A percentile compares a stretch with the other conserved stretches of the same genome.
These are phyloP conservation scores for Drosophila pectinifera DNA, from an alignment of 1,140 invertebrate genomes.

Conservation along the genomic window DNA sequence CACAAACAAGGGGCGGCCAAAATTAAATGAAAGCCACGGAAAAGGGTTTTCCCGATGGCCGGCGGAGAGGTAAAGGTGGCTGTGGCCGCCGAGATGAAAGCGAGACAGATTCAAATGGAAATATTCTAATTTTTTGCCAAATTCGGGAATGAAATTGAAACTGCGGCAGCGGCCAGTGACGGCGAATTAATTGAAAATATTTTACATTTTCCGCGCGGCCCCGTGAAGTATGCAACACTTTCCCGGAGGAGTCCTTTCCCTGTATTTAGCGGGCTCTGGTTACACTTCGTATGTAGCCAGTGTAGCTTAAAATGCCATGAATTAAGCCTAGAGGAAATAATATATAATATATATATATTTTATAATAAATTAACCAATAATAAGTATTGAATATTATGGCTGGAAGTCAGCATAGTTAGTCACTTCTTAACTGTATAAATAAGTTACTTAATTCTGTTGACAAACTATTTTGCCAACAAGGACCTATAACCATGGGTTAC, in stretches of 20 bases:
- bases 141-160: constrained; percentile 67
- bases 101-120: constrained; percentile 56
- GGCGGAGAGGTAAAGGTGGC: too few relatives aligned
- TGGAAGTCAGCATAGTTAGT: too few relatives aligned
- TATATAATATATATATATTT: too few relatives aligned
- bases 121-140: constrained; percentile 59
- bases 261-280: constrained; percentile 8
- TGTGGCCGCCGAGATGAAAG: constrained; percentile 33
- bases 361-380: too few relatives aligned
- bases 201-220: constrained; percentile 65
- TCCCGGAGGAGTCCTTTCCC: not conserved
- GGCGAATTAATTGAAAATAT: constrained; percentile 80
- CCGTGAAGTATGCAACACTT: constrained; percentile 49
- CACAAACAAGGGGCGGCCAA: constrained; percentile 71
- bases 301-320: not conserved
- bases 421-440: too few relatives aligned
- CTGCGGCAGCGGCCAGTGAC: constrained; percentile 32
- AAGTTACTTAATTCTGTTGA: too few relatives aligned
- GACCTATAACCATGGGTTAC: too few relatives aligned
- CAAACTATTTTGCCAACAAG: too few relatives aligned
- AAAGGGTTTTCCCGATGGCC: constrained; percentile 50
- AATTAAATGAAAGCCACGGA: constrained; percentile 70
- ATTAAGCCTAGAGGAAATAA: not conserved
- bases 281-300: not conserved
- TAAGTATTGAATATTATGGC: not conserved